Conservation (phyloP, 2,113 vertebrate genomes). For the Semicossyphus pulcher region DNA sequence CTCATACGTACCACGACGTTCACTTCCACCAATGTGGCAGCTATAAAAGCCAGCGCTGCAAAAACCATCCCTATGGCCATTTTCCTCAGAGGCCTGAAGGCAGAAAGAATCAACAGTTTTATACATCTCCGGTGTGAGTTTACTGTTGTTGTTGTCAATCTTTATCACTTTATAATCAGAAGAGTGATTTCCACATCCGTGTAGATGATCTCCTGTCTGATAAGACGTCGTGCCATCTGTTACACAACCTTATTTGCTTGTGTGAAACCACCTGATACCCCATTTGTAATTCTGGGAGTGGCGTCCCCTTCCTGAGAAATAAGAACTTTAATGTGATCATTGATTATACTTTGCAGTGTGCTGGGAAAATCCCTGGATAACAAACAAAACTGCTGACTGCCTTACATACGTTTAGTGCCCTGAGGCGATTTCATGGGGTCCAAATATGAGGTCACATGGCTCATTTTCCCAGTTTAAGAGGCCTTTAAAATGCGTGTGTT, state of each 20-base stretch:
- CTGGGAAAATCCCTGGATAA: too few relatives aligned
- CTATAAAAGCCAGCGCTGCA: slow-evolving; percentile 90
- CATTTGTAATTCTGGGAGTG: neutral
- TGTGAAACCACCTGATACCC: neutral
- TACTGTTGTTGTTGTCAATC: neutral
- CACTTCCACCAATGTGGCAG: slow-evolving; percentile 91
- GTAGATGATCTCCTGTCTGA: slow-evolving; percentile 10
- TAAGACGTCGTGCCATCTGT: slow-evolving; percentile 3
- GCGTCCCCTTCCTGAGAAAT: too few relatives aligned
- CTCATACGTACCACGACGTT: slow-evolving; percentile 88
- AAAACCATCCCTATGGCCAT: slow-evolving; percentile 95
- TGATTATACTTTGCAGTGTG: too few relatives aligned
- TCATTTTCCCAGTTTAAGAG: slow-evolving; percentile 34
- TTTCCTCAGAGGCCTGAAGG: slow-evolving; percentile 90
- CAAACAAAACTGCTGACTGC: too few relatives aligned
- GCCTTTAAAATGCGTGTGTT: neutral
- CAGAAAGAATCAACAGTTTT: slow-evolving; percentile 12
- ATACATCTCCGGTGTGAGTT: neutral
- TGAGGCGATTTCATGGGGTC: neutral
- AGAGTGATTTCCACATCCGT: slow-evolving; percentile 11
- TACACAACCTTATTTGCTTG: neutral
- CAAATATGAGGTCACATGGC: neutral
- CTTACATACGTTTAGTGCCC: neutral
- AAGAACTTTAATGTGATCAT: too few relatives aligned
- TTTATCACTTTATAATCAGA: slow-evolving; percentile 21